Evolutionary conservation across 1,140 invertebrate genomes (phyloP), one percentile per base, ranked within the genome.

Genomic region (Hylaeus anthracinus): DNA sequence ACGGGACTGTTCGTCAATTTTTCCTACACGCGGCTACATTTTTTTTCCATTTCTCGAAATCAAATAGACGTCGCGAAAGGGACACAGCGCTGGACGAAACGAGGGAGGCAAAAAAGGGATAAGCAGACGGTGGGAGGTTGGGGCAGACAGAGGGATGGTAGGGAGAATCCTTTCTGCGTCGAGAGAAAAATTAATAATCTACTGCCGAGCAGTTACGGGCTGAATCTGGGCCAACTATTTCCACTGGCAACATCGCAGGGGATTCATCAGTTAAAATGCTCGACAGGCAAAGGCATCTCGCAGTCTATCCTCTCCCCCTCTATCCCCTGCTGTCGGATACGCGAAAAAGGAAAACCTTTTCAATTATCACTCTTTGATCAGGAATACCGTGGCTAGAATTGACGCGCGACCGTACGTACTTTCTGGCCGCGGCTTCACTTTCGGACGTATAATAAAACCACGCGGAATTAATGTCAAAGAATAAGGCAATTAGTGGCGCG

Each of bases 151-250:
- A 70, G 56, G 45, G 15, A 63, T 51, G 75, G 72, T n/a, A 26
- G 26, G 26, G 26, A 53, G 53, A 86, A 87, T 86, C 77, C 85
- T 86, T 81, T 87, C 71, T 86, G 75, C 72, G 70, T 41, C 67
- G 70, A 77, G 81, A 87, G 85, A 83, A 87, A 87, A 87, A 86
- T 87, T 83, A 87, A 87, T 87, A 87, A 87, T 87, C 85, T 79
- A 83, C 72, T 73, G 81, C 77, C 48, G 76, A 86, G 77, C 81
- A 77, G 76, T 73, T 72, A 61, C 69, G 63, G 26, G 72, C 64
- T 87, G 84, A 87, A 87, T 86, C 84, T 86, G 85, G 81, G 85
- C 85, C 85, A 87, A 87, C 85, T 86, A 87, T 86, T 86, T 86
- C 77, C 69, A 73, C 64, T 76, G 81, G 82, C 82, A 86, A 86